These are phyloP conservation scores for Dendrolimus punctatus DNA, from an alignment of 1,140 invertebrate genomes.

Conservation along the genomic window DNA sequence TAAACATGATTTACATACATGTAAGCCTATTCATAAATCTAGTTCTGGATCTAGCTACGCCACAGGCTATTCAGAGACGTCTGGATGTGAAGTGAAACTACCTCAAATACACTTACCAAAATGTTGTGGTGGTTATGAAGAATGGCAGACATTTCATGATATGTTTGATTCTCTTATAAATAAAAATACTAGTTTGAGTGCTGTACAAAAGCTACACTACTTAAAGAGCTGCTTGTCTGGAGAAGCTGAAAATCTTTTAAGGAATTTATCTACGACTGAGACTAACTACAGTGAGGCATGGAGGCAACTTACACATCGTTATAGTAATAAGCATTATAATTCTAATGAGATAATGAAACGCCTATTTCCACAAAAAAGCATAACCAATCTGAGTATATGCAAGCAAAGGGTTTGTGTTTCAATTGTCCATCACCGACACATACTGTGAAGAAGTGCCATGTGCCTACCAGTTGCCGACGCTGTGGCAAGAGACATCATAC, in stretches of 20 bases:
- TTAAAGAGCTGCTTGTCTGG: too few species aligned
- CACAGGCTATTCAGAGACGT: background rate
- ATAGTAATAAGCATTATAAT: constrained; percentile 1
- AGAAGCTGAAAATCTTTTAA: too few species aligned
- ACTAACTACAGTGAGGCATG: too few species aligned
- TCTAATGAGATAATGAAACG: constrained; percentile 1
- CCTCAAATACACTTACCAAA: background rate
- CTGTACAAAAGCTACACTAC: too few species aligned
- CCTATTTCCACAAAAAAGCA: background rate
- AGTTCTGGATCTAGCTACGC: background rate
- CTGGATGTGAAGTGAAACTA: constrained; percentile 3
- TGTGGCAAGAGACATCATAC: too few species aligned
- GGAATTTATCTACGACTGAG: too few species aligned
- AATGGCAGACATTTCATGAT: background rate
- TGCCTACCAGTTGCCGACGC: too few species aligned
- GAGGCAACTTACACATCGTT: constrained; percentile 1
- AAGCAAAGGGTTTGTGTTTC: background rate
- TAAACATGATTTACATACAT: too few species aligned
- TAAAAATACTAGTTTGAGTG: too few species aligned
- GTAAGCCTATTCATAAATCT: too few species aligned
- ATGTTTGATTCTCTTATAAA: too few species aligned
- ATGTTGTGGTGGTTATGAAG: constrained; percentile 1
- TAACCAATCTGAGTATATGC: constrained; percentile 1
- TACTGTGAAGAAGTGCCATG: background rate
- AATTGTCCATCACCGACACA: constrained; percentile 1